Percentiles rank a stretch among this genome's conserved stretches.
Conservation (phyloP, 2,888 invertebrate genomes). For the Dusona sp. region DNA sequence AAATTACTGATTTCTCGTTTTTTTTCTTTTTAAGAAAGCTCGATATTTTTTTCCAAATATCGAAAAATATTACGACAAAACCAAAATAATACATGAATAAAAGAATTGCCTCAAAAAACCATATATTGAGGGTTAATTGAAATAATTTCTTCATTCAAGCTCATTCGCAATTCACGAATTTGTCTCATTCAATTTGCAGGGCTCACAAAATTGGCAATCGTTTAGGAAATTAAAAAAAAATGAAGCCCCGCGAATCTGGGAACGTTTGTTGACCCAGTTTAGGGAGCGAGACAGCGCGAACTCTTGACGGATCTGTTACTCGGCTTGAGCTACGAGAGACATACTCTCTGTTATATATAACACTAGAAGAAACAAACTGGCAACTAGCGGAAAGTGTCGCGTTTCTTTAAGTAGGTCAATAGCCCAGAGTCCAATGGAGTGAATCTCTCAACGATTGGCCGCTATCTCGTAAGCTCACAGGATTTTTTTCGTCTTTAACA, state of each 20-base stretch:
- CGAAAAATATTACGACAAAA: no score
- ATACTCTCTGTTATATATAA: neutral
- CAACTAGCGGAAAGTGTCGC: constrained; percentile 20
- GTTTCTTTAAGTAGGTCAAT: constrained; percentile 36
- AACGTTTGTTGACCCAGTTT: constrained; percentile 10
- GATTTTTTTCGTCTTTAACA: neutral
- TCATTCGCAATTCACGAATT: neutral
- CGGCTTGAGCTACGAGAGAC: neutral
- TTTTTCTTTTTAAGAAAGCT: no score
- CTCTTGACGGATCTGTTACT: neutral
- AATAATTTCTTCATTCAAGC: neutral
- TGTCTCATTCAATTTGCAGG: neutral
- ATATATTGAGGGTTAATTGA: neutral
- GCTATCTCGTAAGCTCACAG: neutral
- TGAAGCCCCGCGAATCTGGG: neutral
- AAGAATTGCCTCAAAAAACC: no score
- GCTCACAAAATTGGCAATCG: constrained; percentile 8
- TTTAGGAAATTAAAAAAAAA: neutral
- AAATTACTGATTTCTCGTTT: neutral
- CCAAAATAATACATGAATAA: no score
- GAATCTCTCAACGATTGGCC: constrained; percentile 20
- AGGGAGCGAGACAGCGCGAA: neutral
- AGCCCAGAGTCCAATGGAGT: constrained; percentile 3
- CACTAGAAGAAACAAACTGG: constrained; percentile 16
- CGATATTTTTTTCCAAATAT: no score